Base-by-base conservation (phyloP, 2,888 invertebrate species). In the Penaeus monodon region DNA sequence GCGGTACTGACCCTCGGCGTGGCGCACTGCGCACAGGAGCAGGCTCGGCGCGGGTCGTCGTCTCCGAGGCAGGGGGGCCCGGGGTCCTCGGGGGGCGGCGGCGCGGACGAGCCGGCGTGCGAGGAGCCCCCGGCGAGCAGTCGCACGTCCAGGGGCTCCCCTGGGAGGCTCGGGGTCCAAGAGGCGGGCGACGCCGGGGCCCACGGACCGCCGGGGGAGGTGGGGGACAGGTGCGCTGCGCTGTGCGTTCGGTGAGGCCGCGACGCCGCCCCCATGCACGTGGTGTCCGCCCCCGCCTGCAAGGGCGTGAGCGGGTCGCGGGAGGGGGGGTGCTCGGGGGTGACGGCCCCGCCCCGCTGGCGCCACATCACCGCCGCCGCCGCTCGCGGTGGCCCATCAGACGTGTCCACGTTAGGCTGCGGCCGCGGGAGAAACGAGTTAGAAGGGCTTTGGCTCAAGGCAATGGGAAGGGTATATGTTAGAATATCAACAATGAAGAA, bases 261-360 rank as follows among this genome's bases (percentile, higher is more conserved):
- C 29, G 64, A 33, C 29, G 73, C 10, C 57, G 80, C 38, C 38
- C 73, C 73, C 22, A 85, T 33, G 64, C 85, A 85, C 27, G 85
- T 85, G 33, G 79, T 63, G 70, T 85, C 85, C 63, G 79, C 85
- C 80, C 85, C 85, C 24, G 80, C 80, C 80, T 85, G 85, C 77
- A 85, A 38, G 80, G 85, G 85, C 63, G 85, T 85, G 73, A 85
- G 85, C 79, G 85, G 27, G 38, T 44, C 57, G 64, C 29, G 64
- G 74, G 78, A 79, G 73, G 73, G 44, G 79, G 29, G 73, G 63
- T 29, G 29, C 33, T 33, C 29, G 82, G 63, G 76, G 64, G 64
- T 24, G 29, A 68, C 33, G 68, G 24, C 78, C 63, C 63, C 74
- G 82, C 84, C 84, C 84, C 78, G 20, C 70, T 27, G 33, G 29